Percentiles rank a stretch among this genome's conserved stretches.
These are phyloP conservation scores for Euschistus heros DNA, from an alignment of 1,140 invertebrate genomes.

Conservation along the genomic window DNA sequence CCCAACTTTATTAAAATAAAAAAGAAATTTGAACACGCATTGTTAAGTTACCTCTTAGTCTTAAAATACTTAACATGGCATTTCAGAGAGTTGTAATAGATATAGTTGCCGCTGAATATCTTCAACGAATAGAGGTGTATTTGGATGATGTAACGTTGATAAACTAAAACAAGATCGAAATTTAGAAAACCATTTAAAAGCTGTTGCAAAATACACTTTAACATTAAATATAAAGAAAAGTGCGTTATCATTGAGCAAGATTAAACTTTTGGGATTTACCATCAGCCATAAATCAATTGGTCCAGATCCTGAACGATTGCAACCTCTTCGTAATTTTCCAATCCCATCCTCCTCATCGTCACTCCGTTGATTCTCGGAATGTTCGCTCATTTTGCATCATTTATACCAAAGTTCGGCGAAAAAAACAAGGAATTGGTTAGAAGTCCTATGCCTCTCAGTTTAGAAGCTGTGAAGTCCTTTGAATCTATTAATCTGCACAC, in stretches of 20 bases:
- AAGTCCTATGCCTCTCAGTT: not conserved
- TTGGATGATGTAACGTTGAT: slow-evolving; percentile 9
- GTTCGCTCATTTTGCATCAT: not conserved
- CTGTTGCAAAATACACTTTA: too few relatives aligned
- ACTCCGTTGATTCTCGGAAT: not conserved
- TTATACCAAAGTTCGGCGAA: not conserved
- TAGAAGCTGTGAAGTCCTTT: too few relatives aligned
- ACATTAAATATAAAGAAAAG: slow-evolving; percentile 1
- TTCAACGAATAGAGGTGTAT: not conserved
- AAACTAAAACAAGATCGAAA: not conserved
- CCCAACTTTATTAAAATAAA: too few relatives aligned
- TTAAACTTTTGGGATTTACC: not conserved
- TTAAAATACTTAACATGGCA: too few relatives aligned
- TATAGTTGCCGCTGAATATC: not conserved
- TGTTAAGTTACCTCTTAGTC: too few relatives aligned
- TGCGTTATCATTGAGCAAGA: not conserved
- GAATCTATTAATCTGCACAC: not conserved
- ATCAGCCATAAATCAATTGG: too few relatives aligned
- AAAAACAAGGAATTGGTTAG: not conserved
- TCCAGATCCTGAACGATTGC: too few relatives aligned
- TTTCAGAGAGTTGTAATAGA: slow-evolving; percentile 3
- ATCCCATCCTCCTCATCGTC: not conserved
- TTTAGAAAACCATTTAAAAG: too few relatives aligned
- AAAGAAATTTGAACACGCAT: too few relatives aligned
- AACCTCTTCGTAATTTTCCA: not conserved